phyloP scores from a whole-genome alignment of 2,113 vertebrate genomes.

The human (Homo sapiens) region DNA sequence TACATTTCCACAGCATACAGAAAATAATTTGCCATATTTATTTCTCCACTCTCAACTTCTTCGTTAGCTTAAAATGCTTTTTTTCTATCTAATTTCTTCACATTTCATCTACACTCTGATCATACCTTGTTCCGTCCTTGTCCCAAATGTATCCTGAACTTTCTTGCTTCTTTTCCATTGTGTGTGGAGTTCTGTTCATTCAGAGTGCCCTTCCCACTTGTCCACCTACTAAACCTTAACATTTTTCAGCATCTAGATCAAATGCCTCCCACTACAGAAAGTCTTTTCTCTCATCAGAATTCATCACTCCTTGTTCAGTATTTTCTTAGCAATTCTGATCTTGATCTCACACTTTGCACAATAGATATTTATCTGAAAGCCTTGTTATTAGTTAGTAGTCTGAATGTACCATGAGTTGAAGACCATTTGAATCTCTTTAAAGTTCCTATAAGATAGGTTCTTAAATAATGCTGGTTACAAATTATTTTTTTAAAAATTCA shows the following conservation, averaged over 20 bases:
- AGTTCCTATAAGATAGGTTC: background rate
- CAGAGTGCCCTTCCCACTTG: background rate
- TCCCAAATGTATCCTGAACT: background rate
- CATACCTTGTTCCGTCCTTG: background rate
- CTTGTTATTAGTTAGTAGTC: background rate
- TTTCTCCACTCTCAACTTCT: background rate
- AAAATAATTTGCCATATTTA: background rate
- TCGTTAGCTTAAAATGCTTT: background rate
- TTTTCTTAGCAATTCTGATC: background rate
- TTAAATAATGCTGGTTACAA: background rate
- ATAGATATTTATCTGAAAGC: background rate
- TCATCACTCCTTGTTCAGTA: background rate
- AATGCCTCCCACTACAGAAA: background rate
- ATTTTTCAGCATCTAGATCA: background rate
- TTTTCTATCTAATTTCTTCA: background rate
- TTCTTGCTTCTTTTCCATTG: background rate
- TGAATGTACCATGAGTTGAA: background rate
- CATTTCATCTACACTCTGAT: background rate
- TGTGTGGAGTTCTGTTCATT: background rate
- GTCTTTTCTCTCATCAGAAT: background rate
- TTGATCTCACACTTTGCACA: background rate
- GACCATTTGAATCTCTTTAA: background rate
- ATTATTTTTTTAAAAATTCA: background rate
- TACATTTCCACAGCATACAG: background rate
- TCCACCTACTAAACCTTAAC: background rate